Percentiles rank a stretch among this genome's conserved stretches.
These are phyloP conservation scores for Syngnathus floridae DNA, from an alignment of 2,113 vertebrate genomes.

Conservation along the genomic window DNA sequence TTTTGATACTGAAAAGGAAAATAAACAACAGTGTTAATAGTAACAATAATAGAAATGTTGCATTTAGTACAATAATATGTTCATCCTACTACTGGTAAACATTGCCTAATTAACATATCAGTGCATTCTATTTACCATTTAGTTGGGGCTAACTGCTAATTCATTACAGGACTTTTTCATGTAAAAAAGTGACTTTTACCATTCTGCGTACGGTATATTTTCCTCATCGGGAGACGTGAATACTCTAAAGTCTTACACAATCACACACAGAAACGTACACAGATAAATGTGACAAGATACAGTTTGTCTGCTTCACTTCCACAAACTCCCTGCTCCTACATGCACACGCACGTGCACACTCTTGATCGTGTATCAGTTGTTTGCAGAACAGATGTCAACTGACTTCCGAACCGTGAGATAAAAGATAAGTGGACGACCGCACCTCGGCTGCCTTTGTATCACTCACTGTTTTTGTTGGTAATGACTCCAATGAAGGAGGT, in stretches of 20 bases:
- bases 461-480: background rate
- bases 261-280: constrained; percentile 16
- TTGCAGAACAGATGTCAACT: constrained; percentile 40
- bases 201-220: background rate
- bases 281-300: constrained; percentile 37
- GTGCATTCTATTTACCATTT: too few relatives aligned
- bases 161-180: background rate
- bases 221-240: background rate
- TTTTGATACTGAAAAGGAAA: background rate
- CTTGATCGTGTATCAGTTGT: constrained; percentile 33
- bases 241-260: background rate
- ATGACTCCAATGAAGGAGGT: background rate
- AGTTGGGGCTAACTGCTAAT: background rate
- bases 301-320: constrained; percentile 21
- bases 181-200: background rate
- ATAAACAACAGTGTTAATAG: background rate
- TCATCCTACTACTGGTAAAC: background rate
- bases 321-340: background rate
- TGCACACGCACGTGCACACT: constrained; percentile 14
- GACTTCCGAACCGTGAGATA: constrained; percentile 7
- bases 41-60: background rate
- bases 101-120: background rate
- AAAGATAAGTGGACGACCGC: background rate
- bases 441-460: background rate
- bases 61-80: background rate